Percentiles rank a stretch among this genome's conserved stretches.
phyloP scores from a whole-genome alignment of 1,140 invertebrate species.

The Apolygus lucorum region DNA sequence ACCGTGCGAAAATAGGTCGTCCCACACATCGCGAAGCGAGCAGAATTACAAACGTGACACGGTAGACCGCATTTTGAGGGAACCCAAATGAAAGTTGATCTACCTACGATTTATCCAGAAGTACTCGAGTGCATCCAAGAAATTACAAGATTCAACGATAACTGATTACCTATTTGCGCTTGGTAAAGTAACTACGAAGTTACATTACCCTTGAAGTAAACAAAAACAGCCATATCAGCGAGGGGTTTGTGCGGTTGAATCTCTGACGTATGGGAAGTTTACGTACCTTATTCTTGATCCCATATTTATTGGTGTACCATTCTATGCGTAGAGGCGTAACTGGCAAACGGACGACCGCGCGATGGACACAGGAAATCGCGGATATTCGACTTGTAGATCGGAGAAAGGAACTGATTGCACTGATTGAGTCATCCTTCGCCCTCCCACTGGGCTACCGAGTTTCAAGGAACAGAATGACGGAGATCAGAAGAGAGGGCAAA shows the following conservation, averaged over 20 bases:
- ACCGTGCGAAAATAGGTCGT: too few relatives aligned
- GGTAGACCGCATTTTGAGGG: too few relatives aligned
- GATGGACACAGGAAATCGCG: neutral
- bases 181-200: too few relatives aligned
- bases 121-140: too few relatives aligned
- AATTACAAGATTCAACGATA: too few relatives aligned
- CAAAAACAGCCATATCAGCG: neutral
- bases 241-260: neutral
- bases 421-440: neutral
- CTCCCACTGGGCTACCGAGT: neutral
- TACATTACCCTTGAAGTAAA: too few relatives aligned
- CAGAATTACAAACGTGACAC: too few relatives aligned
- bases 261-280: neutral
- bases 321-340: neutral
- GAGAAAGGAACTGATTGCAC: neutral
- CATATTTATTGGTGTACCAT: neutral
- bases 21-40: too few relatives aligned
- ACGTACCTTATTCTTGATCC: conserved; percentile 14
- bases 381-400: neutral
- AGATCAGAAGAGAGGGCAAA: neutral
- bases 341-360: neutral
- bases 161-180: too few relatives aligned
- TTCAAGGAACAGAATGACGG: neutral
- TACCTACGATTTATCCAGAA: too few relatives aligned
- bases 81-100: too few relatives aligned